Conservation (phyloP, 2,797 vertebrate genomes). For the Tachyglossus aculeatus region DNA sequence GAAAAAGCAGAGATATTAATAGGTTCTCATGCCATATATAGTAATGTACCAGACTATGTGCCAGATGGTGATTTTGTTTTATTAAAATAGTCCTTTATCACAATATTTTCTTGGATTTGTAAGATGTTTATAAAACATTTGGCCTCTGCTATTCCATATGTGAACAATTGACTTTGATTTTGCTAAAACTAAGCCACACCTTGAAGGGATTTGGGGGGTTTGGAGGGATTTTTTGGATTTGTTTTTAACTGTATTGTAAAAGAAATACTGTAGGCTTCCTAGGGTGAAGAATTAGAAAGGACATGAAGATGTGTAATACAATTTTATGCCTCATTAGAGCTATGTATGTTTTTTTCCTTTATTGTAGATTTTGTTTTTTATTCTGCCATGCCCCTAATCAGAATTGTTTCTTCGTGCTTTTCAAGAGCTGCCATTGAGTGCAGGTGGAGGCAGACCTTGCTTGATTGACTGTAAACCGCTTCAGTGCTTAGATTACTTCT, state of each 20-base stretch:
- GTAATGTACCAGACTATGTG: constrained; percentile 20
- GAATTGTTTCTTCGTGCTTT: constrained; percentile 28
- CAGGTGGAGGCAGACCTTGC: constrained; percentile 17
- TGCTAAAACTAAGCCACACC: constrained; percentile 25
- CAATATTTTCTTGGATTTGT: constrained; percentile 16
- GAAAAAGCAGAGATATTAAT: constrained; percentile 50
- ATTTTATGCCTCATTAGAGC: not conserved
- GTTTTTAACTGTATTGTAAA: constrained; percentile 10
- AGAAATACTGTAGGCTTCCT: not conserved
- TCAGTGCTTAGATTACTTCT: constrained; percentile 19
- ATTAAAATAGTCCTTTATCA: constrained; percentile 44
- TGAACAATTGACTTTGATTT: constrained; percentile 31
- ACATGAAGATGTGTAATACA: not conserved
- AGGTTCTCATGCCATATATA: constrained; percentile 25
- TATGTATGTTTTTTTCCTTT: not conserved
- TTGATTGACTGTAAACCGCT: constrained; percentile 33
- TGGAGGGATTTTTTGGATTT: not conserved
- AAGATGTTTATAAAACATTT: constrained; percentile 37
- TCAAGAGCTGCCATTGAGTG: constrained; percentile 13
- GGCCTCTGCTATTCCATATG: not conserved
- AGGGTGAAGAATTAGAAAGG: constrained; percentile 16
- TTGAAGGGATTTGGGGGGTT: not conserved
- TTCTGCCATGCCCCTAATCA: constrained; percentile 9
- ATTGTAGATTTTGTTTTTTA: constrained; percentile 22
- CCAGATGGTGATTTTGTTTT: constrained; percentile 43